These are phyloP conservation scores for Upupa epops DNA, from an alignment of 2,113 vertebrate genomes.

Conservation along the genomic window DNA sequence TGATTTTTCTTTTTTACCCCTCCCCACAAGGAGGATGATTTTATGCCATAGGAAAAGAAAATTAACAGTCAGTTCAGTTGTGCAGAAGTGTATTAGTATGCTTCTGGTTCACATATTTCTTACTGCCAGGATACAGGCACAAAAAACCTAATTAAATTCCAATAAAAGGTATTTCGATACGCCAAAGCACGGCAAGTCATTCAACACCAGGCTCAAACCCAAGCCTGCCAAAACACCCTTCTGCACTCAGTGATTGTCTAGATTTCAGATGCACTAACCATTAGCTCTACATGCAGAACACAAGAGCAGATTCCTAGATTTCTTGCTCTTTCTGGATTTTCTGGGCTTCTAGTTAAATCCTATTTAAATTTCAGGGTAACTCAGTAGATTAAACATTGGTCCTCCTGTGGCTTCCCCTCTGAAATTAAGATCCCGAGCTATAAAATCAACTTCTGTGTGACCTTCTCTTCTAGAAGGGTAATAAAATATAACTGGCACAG, in stretches of 20 bases:
- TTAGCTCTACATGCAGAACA: not conserved
- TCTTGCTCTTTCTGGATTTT: not conserved
- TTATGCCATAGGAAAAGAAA: slow-evolving; percentile 5
- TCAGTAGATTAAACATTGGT: not conserved
- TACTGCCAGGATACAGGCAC: not conserved
- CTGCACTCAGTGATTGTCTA: not conserved
- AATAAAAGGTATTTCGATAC: not conserved
- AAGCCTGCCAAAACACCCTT: not conserved
- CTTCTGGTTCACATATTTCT: not conserved
- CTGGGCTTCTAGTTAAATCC: not conserved
- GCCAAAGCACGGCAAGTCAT: not conserved
- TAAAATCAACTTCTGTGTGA: not conserved
- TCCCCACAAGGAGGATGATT: not conserved
- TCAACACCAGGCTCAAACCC: not conserved
- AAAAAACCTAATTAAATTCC: not conserved
- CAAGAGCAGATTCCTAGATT: not conserved
- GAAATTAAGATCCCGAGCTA: not conserved
- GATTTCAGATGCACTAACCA: not conserved
- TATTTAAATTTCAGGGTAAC: not conserved
- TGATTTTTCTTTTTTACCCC: not conserved
- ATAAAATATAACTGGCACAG: not conserved
- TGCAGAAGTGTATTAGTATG: not conserved
- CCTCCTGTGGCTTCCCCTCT: not conserved
- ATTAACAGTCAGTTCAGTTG: not conserved
- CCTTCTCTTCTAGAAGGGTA: not conserved